Conservation (phyloP, 2,113 vertebrate species). For the Crotalus helleri region DNA sequence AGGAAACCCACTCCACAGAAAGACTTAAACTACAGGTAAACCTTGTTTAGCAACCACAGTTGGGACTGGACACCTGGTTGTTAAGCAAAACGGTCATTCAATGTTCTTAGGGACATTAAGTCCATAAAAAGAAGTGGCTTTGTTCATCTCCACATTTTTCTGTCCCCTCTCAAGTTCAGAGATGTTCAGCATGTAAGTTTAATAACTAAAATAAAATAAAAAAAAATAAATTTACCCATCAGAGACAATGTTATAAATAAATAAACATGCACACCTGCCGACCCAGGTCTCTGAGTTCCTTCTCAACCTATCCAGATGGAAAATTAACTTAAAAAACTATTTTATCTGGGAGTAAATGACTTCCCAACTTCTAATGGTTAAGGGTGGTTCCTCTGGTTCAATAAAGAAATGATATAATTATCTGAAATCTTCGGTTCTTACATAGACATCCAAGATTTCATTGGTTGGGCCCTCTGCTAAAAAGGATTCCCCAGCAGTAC, state of each 20-base stretch:
- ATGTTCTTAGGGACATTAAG: not conserved
- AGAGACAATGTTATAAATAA: not conserved
- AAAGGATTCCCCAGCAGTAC: constrained; percentile 90
- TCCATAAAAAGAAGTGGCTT: not conserved
- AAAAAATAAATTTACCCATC: not conserved
- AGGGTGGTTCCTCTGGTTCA: not conserved
- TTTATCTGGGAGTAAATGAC: no score
- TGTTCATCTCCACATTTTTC: not conserved
- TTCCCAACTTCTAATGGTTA: not conserved
- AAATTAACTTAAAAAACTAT: not conserved
- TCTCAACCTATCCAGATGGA: not conserved
- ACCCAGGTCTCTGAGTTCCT: not conserved
- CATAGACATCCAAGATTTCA: constrained; percentile 92
- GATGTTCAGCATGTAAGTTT: not conserved
- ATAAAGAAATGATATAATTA: not conserved
- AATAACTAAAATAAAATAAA: not conserved
- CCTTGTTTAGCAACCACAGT: not conserved
- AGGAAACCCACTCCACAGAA: not conserved
- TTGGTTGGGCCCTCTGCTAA: constrained; percentile 92
- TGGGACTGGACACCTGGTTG: not conserved
- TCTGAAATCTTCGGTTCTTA: constrained; percentile 68
- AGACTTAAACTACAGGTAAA: not conserved
- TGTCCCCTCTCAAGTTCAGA: not conserved
- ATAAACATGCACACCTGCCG: not conserved
- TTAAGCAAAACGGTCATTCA: not conserved